phyloP scores from a whole-genome alignment of 2,888 invertebrate genomes.

The Gerris lacustris region DNA sequence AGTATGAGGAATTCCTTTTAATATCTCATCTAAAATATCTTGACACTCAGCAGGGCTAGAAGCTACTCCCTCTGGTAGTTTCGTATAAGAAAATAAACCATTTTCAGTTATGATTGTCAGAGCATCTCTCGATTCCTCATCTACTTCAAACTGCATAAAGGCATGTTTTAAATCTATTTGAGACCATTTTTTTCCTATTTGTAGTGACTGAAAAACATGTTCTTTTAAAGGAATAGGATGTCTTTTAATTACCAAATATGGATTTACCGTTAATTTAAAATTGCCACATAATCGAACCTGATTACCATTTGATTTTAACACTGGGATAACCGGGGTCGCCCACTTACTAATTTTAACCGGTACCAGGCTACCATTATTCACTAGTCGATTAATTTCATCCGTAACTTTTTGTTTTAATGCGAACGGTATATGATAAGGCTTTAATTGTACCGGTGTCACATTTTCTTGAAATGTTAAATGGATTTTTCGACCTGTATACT shows the following conservation, averaged over 20 bases:
- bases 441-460: conserved; percentile 28
- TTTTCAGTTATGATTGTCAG: not conserved
- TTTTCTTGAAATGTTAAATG: conserved; percentile 19
- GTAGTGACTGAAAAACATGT: not conserved
- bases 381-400: conserved; percentile 28
- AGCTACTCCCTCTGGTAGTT: conserved; percentile 10
- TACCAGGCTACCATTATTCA: conserved; percentile 24
- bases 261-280: not conserved
- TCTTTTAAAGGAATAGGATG: not conserved
- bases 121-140: conserved; percentile 6
- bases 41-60: conserved; percentile 14
- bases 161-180: conserved; percentile 11
- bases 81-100: not conserved
- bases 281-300: conserved; percentile 32
- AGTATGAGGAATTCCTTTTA: conserved; percentile 4
- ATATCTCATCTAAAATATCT: conserved; percentile 10
- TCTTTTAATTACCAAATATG: not conserved
- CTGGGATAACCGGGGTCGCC: conserved; percentile 35
- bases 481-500: not conserved
- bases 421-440: conserved; percentile 30
- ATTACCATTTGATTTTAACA: conserved; percentile 33
- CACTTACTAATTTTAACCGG: conserved; percentile 29
- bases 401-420: conserved; percentile 28
- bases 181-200: not conserved
- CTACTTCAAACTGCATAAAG: conserved; percentile 11